Conservation (phyloP, 1,140 invertebrate genomes). For the Drosophila orena region DNA sequence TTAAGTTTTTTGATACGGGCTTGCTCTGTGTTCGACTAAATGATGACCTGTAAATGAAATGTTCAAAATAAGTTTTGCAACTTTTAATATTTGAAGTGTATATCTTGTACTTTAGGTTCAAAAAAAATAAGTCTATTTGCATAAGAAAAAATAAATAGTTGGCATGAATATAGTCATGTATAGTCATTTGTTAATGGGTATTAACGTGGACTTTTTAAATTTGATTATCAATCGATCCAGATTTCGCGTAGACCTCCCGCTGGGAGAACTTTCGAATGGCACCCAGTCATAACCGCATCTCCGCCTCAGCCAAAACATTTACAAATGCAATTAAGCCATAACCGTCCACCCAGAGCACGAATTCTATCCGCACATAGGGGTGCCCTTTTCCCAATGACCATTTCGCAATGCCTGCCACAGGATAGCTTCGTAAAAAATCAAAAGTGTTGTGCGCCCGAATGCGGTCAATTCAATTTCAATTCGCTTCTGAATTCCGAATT, state of each 20-base stretch:
- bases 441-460: constrained; percentile 17
- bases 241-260: not conserved
- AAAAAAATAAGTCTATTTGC: too few relatives aligned
- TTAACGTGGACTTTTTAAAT: not conserved
- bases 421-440: constrained; percentile 14
- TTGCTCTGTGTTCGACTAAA: not conserved
- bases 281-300: constrained; percentile 7
- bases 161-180: too few relatives aligned
- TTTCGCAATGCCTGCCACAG: constrained; percentile 28
- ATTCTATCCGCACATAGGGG: constrained; percentile 26
- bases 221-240: not conserved
- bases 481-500: constrained; percentile 25
- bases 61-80: not conserved
- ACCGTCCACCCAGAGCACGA: constrained; percentile 11
- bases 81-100: too few relatives aligned
- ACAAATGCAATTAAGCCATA: constrained; percentile 50
- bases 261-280: not conserved
- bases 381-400: constrained; percentile 27
- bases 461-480: constrained; percentile 39
- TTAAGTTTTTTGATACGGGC: not conserved
- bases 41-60: not conserved
- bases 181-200: too few relatives aligned
- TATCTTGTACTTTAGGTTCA: too few relatives aligned
- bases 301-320: constrained; percentile 37
- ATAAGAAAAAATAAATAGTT: too few relatives aligned